Evolutionary conservation across 2,797 vertebrate species (phyloP).

Genomic region (Syncerus caffer): DNA sequence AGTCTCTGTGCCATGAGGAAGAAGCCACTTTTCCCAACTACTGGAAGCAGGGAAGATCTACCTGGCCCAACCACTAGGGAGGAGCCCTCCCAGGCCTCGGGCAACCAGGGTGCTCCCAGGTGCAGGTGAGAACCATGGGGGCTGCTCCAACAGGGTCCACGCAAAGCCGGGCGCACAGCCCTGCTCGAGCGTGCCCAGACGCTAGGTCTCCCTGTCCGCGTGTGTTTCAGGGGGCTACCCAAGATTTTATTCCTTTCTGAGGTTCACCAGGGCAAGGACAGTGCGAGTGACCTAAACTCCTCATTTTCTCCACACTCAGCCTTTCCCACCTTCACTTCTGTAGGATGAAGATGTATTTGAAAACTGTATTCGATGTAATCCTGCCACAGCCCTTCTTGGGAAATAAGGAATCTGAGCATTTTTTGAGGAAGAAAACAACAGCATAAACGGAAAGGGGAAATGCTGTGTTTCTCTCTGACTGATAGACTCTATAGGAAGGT

Average conservation of each 20-base stretch:
- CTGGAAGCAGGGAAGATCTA: neutral
- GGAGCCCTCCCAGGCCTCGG: neutral
- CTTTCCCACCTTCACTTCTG: neutral
- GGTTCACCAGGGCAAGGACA: neutral
- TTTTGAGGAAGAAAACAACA: neutral
- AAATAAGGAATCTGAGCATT: neutral
- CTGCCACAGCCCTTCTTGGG: neutral
- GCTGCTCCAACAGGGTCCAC: neutral
- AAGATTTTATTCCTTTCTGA: neutral
- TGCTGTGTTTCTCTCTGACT: neutral
- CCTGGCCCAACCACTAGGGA: neutral
- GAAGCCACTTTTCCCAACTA: neutral
- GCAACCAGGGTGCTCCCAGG: neutral
- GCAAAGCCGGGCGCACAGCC: neutral
- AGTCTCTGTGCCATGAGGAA: neutral
- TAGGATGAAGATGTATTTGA: neutral
- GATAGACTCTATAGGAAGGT: neutral
- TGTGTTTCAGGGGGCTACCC: neutral
- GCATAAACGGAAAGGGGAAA: neutral
- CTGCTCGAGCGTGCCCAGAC: neutral
- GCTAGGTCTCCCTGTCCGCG: neutral
- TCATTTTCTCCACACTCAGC: neutral
- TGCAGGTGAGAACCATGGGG: accelerated
- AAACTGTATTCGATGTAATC: neutral
- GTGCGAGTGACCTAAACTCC: neutral